Percentiles rank a stretch among this genome's conserved stretches.
These are phyloP conservation scores for Argyresthia goedartella DNA, from an alignment of 2,888 invertebrate species.

Conservation along the genomic window DNA sequence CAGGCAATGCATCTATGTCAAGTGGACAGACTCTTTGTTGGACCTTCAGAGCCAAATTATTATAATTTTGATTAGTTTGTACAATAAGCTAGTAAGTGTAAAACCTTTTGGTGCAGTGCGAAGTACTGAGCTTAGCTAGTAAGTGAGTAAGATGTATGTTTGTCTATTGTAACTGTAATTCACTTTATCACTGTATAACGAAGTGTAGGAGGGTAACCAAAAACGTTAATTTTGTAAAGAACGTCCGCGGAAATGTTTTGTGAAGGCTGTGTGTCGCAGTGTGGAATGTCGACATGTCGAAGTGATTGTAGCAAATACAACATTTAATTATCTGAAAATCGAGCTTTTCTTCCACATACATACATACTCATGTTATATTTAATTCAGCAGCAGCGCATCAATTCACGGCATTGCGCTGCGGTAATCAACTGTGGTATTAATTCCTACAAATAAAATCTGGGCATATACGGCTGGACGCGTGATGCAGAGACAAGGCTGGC, in stretches of 20 bases:
- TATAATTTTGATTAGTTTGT: not conserved
- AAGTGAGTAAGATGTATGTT: not conserved
- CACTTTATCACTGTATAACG: not conserved
- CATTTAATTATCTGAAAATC: not conserved
- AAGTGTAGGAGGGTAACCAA: not conserved
- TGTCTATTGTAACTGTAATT: conserved; percentile 4
- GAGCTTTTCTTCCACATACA: not conserved
- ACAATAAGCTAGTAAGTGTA: not conserved
- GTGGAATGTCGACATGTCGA: conserved; percentile 1
- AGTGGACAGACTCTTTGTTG: not conserved
- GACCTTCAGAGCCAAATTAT: not conserved
- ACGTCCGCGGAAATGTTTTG: not conserved
- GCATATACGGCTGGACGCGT: too few relatives aligned
- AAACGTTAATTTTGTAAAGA: too few relatives aligned
- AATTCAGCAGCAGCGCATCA: too few relatives aligned
- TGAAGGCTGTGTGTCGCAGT: not conserved
- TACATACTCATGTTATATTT: not conserved
- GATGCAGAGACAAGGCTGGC: too few relatives aligned
- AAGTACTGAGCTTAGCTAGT: not conserved
- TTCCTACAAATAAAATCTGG: too few relatives aligned
- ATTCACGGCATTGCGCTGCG: too few relatives aligned
- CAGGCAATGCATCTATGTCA: not conserved
- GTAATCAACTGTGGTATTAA: too few relatives aligned
- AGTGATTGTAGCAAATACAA: conserved; percentile 1
- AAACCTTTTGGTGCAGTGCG: not conserved